phyloP scores from a whole-genome alignment of 1,140 invertebrate species.

The Oscheius sp. region DNA sequence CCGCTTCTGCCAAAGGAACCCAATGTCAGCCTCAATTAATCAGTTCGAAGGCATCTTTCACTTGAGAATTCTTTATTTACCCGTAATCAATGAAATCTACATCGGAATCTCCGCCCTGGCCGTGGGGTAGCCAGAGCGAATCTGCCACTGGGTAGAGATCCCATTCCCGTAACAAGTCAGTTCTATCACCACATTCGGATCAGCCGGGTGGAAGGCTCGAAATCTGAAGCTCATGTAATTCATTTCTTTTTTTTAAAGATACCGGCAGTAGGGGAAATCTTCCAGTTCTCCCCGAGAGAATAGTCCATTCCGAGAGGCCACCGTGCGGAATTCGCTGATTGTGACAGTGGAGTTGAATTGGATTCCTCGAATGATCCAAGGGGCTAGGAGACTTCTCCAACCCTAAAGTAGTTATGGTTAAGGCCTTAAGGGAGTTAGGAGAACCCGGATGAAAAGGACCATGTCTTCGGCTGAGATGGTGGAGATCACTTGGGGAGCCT shows the following conservation, averaged over 20 bases:
- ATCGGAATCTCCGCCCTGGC: no score
- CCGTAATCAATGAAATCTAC: no score
- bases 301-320: background rate
- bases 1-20: no score
- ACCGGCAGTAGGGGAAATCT: background rate
- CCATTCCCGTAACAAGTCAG: background rate
- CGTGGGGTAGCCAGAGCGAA: background rate
- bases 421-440: background rate
- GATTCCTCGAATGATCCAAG: background rate
- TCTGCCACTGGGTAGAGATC: background rate
- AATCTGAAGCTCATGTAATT: background rate
- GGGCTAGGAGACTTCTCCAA: background rate
- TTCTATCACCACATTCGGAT: background rate
- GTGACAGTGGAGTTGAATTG: background rate
- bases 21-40: no score
- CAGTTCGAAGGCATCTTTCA: no score
- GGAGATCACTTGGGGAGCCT: background rate
- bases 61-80: no score
- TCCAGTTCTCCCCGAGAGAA: background rate
- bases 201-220: background rate
- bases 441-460: background rate
- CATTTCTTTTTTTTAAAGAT: background rate
- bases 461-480: background rate
- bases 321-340: background rate
- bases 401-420: background rate